A percentile compares a stretch with the other conserved stretches of the same genome.
Evolutionary conservation across 2,888 invertebrate species (phyloP).

Genomic region (Dorcus parallelipipedus): DNA sequence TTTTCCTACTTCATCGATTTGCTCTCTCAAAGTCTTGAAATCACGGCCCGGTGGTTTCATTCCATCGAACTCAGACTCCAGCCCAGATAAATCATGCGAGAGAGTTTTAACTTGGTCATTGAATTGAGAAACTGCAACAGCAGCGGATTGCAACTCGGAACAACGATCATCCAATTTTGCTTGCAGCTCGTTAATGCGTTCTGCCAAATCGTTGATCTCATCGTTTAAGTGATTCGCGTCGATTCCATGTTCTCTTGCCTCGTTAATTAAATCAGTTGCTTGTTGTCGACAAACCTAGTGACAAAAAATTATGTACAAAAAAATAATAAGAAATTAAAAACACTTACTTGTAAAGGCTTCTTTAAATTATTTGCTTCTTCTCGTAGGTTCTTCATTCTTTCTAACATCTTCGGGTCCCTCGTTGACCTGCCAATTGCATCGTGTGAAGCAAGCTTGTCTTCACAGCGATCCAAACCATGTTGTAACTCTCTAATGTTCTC

Average conservation of each 20-base stretch:
- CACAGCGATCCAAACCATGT: slow-evolving; percentile 80
- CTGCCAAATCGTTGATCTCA: slow-evolving; percentile 73
- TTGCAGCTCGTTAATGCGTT: slow-evolving; percentile 73
- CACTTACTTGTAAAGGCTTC: slow-evolving; percentile 60
- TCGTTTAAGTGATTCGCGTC: slow-evolving; percentile 75
- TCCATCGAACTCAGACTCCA: slow-evolving; percentile 80
- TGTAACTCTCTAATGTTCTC: slow-evolving; percentile 83
- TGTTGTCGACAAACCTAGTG: slow-evolving; percentile 47
- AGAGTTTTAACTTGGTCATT: slow-evolving; percentile 82
- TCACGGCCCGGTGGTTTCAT: slow-evolving; percentile 88
- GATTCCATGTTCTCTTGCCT: slow-evolving; percentile 71
- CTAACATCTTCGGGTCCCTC: slow-evolving; percentile 78
- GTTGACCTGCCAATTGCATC: slow-evolving; percentile 72
- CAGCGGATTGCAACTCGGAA: slow-evolving; percentile 77
- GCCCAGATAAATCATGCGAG: slow-evolving; percentile 68
- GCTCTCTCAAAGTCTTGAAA: slow-evolving; percentile 75
- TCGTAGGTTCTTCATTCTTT: slow-evolving; percentile 76
- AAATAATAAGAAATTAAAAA: background rate
- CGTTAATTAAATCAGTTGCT: slow-evolving; percentile 73
- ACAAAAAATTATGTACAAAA: background rate
- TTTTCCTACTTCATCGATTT: slow-evolving; percentile 74
- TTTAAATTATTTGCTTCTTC: slow-evolving; percentile 79
- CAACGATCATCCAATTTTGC: slow-evolving; percentile 75
- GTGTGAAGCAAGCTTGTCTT: slow-evolving; percentile 76
- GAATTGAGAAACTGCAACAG: slow-evolving; percentile 82